phyloP scores from a whole-genome alignment of 2,113 vertebrate species.

The Isurus oxyrinchus region DNA sequence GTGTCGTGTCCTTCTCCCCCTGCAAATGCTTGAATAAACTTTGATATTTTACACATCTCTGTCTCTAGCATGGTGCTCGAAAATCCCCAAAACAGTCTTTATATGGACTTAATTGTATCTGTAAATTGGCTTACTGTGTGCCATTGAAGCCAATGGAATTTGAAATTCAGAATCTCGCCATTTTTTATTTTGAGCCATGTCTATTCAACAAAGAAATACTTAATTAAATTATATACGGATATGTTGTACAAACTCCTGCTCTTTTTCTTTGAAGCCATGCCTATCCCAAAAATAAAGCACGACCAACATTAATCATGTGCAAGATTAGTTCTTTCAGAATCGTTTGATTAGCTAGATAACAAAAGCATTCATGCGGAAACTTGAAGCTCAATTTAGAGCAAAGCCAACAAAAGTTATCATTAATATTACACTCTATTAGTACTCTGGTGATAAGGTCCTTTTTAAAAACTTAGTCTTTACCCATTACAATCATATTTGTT shows the following conservation, averaged over 20 bases:
- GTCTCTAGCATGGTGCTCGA: no score
- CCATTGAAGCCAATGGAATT: neutral
- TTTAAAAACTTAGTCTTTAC: neutral
- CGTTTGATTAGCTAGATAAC: neutral
- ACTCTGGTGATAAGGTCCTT: neutral
- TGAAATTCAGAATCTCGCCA: neutral
- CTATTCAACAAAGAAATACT: neutral
- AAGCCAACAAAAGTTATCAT: neutral
- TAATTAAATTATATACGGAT: neutral
- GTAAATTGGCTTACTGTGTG: no score
- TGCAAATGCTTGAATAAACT: no score
- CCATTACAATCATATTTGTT: neutral
- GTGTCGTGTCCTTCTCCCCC: no score
- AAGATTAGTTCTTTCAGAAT: neutral
- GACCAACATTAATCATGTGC: neutral
- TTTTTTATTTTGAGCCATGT: neutral
- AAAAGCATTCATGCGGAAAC: neutral
- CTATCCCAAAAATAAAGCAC: neutral
- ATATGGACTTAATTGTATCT: neutral
- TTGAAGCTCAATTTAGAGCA: neutral
- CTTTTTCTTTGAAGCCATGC: slow-evolving; percentile 24
- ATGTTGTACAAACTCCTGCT: neutral
- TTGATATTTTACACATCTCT: no score
- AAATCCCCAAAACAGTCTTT: no score
- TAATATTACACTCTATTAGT: neutral